Base-by-base conservation (phyloP, 2,797 vertebrate species). In the Chanos chanos region DNA sequence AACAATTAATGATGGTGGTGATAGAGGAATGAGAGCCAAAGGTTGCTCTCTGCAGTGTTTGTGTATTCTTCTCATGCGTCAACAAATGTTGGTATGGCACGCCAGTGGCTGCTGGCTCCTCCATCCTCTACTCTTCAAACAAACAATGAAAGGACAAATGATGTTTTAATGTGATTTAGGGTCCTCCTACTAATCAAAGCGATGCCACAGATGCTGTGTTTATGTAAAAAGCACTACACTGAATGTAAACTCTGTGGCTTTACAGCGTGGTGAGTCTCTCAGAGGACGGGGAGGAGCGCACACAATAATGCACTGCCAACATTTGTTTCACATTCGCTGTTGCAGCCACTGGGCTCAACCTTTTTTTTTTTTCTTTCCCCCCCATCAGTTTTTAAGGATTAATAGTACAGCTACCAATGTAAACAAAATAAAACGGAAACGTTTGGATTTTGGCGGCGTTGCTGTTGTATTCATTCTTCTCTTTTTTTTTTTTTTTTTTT, bases 131-230 rank as follows among this genome's bases (percentile, higher is more conserved):
- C 71, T 85, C 82, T 86, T 85, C 87, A 87, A 86, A 88, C 85
- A 87, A 88, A 86, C 85, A 81, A 55, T 70, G 40, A 24, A 59
- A 73, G 76, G 68, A 80, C 66, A 57, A 76, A 90, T 89, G 57
- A 77, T 78, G 77, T 89, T 90, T 89, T 89, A 88, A 89, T 89
- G 83, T 78, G 85, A 85, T 87, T 84, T 81, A 82, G 63, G 79
- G 77, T 77, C 82, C 85, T 86, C 86, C 83, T 88, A 83, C 83
- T 87, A 84, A 89, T 90, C 86, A 90, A 81, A 82, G 82, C 39
- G 60, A 68, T 66, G 81, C 85, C 84, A 83, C 86, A 84, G 79
- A 77, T 67, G 34, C 70, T 70, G 75, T 86, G 84, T 88, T 89
- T 88, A 87, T 61, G 67, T 74, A 81, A 83, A 86, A 76, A 75